Percentiles rank a stretch among this genome's conserved stretches.
Evolutionary conservation across 2,888 invertebrate species (phyloP).

Genomic region (Drosophila mercatorum): DNA sequence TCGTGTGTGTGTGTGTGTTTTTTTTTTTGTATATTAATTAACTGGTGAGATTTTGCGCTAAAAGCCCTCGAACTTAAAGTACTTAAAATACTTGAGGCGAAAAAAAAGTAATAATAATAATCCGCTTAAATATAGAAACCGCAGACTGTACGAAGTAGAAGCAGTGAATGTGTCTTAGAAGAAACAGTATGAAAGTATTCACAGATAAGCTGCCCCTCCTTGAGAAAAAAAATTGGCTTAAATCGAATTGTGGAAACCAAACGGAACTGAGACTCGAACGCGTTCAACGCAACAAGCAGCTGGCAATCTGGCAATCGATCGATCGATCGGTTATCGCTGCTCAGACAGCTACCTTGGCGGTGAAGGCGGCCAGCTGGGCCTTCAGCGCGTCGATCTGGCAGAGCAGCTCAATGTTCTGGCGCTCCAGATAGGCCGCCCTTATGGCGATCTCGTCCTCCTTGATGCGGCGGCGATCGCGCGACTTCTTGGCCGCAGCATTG

Average conservation of each 20-base stretch:
- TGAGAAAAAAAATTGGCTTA: slow-evolving; percentile 6
- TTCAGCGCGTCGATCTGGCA: slow-evolving; percentile 89
- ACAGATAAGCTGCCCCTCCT: slow-evolving; percentile 70
- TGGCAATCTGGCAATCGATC: slow-evolving; percentile 29
- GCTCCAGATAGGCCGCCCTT: slow-evolving; percentile 93
- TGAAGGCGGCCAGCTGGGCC: slow-evolving; percentile 86
- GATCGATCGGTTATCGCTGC: slow-evolving; percentile 16
- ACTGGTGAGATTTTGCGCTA: slow-evolving; percentile 63
- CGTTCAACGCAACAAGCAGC: slow-evolving; percentile 78
- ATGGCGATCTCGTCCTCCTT: slow-evolving; percentile 97
- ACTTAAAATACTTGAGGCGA: slow-evolving; percentile 44
- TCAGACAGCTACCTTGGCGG: slow-evolving; percentile 67
- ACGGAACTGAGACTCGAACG: slow-evolving; percentile 51
- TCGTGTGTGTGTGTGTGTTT: background rate
- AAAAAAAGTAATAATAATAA: slow-evolving; percentile 18
- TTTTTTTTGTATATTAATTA: slow-evolving; percentile 48
- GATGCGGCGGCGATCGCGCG: slow-evolving; percentile 93
- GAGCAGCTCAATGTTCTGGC: slow-evolving; percentile 92
- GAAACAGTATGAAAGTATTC: slow-evolving; percentile 53
- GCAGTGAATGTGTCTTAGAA: slow-evolving; percentile 16
- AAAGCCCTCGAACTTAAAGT: slow-evolving; percentile 51
- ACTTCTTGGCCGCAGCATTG: slow-evolving; percentile 97
- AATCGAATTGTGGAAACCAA: slow-evolving; percentile 21
- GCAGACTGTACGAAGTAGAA: background rate
- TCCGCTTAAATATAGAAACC: slow-evolving; percentile 16